Conservation (phyloP, 2,113 vertebrate genomes). For the Amia ocellicauda region DNA sequence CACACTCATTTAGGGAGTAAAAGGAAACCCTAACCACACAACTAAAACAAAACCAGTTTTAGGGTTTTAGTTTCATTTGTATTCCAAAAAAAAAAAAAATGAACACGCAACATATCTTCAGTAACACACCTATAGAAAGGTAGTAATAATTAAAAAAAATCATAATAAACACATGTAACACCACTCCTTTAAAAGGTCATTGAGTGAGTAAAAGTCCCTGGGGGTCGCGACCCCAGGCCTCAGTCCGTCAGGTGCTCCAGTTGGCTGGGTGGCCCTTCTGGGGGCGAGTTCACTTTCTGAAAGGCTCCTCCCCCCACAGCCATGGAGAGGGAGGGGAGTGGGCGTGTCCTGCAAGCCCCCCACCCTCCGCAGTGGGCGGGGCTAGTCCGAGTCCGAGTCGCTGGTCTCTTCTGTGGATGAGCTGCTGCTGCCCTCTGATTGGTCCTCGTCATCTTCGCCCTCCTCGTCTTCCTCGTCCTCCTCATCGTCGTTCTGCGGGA, state of each 20-base stretch:
- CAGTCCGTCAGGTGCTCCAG: slow-evolving; percentile 4
- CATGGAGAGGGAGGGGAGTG: slow-evolving; percentile 41
- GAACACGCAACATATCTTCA: slow-evolving; percentile 36
- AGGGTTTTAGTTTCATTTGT: too few species aligned
- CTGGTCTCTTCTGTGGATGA: slow-evolving; percentile 61
- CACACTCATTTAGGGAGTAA: too few species aligned
- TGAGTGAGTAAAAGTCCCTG: slow-evolving; percentile 27
- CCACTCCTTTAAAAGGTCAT: slow-evolving; percentile 35
- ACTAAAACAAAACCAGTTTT: too few species aligned
- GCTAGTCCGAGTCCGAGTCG: slow-evolving; percentile 63
- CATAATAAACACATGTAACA: slow-evolving; percentile 48
- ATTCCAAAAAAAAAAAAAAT: slow-evolving; percentile 29
- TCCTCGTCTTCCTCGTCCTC: slow-evolving; percentile 24
- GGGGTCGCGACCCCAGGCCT: slow-evolving; percentile 9
- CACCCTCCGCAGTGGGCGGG: slow-evolving; percentile 40
- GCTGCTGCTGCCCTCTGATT: slow-evolving; percentile 53
- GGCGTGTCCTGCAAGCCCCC: slow-evolving; percentile 62
- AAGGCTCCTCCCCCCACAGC: slow-evolving; percentile 29
- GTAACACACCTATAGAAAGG: slow-evolving; percentile 51
- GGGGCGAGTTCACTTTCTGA: slow-evolving; percentile 7
- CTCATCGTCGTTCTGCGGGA: slow-evolving; percentile 51
- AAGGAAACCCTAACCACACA: too few species aligned
- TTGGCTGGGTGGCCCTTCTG: slow-evolving; percentile 2
- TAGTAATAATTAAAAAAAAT: slow-evolving; percentile 37
- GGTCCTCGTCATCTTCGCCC: slow-evolving; percentile 47